These are phyloP conservation scores for Avahi laniger DNA, from an alignment of 2,797 vertebrate species.

Conservation along the genomic window DNA sequence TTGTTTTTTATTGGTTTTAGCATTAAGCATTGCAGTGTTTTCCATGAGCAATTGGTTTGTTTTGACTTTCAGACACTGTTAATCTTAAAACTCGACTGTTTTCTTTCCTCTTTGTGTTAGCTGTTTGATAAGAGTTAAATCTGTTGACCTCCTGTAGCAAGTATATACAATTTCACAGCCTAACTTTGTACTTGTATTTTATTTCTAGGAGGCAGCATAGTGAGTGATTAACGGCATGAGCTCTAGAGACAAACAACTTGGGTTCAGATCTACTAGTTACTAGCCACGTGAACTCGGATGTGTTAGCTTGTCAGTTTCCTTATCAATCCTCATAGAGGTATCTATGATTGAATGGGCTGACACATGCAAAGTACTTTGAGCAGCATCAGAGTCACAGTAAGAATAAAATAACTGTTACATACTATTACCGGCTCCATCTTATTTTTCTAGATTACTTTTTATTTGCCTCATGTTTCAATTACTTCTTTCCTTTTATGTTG, in stretches of 20 bases:
- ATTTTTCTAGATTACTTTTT: not conserved
- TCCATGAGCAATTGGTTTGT: not conserved
- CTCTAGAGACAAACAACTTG: not conserved
- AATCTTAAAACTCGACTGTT: not conserved
- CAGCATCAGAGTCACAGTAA: not conserved
- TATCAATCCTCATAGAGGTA: not conserved
- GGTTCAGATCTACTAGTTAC: not conserved
- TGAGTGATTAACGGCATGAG: not conserved
- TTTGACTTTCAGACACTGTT: not conserved
- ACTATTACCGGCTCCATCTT: not conserved
- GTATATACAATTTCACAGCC: not conserved
- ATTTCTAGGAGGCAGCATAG: not conserved
- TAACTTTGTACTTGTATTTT: conserved; percentile 11
- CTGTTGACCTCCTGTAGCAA: not conserved
- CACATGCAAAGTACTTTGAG: not conserved
- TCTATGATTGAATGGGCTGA: not conserved
- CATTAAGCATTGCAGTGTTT: not conserved
- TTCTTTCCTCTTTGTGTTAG: not conserved
- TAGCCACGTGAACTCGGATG: not conserved
- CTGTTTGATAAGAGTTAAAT: not conserved
- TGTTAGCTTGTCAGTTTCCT: not conserved
- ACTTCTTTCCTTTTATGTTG: not conserved
- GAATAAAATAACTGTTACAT: not conserved
- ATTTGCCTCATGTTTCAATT: not conserved
- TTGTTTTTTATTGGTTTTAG: not conserved